Conservation (phyloP, 2,797 vertebrate genomes). For the Amazonetta brasiliensis region DNA sequence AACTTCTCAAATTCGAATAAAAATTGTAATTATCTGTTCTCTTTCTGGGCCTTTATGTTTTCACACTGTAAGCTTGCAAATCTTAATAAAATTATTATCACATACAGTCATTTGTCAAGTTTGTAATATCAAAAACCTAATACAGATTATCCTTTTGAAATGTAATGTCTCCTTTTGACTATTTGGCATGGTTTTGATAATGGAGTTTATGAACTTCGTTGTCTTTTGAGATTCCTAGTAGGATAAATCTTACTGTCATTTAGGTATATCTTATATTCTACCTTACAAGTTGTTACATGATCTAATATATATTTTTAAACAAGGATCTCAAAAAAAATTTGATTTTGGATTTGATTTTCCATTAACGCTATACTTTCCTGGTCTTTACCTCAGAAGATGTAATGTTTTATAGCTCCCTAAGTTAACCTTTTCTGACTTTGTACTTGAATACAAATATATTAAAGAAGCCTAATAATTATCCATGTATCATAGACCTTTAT, state of each 20-base stretch:
- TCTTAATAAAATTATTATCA: conserved; percentile 5
- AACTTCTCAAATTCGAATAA: background rate
- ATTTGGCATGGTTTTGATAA: background rate
- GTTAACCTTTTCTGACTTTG: background rate
- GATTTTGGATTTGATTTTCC: background rate
- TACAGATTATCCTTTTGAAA: background rate
- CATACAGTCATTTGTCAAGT: background rate
- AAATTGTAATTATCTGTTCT: background rate
- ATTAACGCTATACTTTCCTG: background rate
- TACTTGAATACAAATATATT: background rate
- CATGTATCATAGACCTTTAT: background rate
- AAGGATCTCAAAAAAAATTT: background rate
- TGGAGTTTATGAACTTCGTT: background rate
- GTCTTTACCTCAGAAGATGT: background rate
- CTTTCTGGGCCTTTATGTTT: background rate
- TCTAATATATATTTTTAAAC: background rate
- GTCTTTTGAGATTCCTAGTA: background rate
- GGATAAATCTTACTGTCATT: background rate
- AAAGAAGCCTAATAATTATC: background rate
- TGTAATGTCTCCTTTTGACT: background rate
- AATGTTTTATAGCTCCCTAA: background rate
- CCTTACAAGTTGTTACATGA: background rate
- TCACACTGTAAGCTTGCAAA: background rate
- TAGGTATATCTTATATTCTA: background rate
- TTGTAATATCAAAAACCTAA: background rate